Evolutionary conservation across 2,113 vertebrate species (phyloP), one percentile per base, ranked within the genome.

Genomic region (Loxodonta africana): DNA sequence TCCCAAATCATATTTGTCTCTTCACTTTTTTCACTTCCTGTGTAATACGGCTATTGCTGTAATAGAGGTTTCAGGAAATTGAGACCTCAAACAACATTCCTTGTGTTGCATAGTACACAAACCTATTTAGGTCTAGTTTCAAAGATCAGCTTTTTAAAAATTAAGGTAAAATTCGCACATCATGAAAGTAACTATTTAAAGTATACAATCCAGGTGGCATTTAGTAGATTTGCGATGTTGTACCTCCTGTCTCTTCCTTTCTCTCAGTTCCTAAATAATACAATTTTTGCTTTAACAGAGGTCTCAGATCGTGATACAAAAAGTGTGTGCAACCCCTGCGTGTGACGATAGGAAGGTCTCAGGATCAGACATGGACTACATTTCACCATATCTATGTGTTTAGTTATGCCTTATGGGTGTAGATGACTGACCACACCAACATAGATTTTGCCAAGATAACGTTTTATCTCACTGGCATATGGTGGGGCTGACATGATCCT

Each of bases 321-420:
- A 21, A 0, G 5, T 20, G 25, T 1, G 1, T 85, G 25, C 7
- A 0, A 18, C 41, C 44, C 6, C 12, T 17, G 4, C 0, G 30
- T 53, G 28, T 3, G 18, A 6, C 2, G 18, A 6, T 9, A 15
- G 23, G 63, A n/a, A 25, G 1, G 2, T 26, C 44, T 65, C 2
- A 83, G 28, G 73, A 57, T 53, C 26, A 15, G 7, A 0, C 18
- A 2, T 5, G 23, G 51, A 25, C n/a, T 25, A 6, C 20, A 25
- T 60, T 60, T 83, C n/a, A 62, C 21, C 67, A 14, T 12, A 7
- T 12, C 53, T 5, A 11, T n/a, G 2, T 9, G 1, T 18, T 6
- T 63, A 17, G 18, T 2, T 73, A 21, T 8, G 33, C 20, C 63
- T 20, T 26, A 3, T 8, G 62, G 48, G 2, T 4, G 26, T 12